Evolutionary conservation across 2,888 invertebrate genomes (phyloP).

Genomic region (Oxyteleia sp.): DNA sequence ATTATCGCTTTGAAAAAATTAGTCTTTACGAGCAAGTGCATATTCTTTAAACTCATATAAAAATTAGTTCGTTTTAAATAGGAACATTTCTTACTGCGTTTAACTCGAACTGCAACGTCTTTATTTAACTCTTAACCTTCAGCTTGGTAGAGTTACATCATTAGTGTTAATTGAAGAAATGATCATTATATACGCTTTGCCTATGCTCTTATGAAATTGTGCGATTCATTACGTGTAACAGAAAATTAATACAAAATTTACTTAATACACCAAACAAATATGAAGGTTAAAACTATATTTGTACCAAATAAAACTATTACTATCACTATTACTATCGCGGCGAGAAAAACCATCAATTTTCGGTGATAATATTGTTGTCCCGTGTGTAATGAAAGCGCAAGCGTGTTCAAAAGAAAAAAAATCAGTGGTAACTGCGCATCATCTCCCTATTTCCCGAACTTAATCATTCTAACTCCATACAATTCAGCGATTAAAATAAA

Average conservation of each 20-base stretch:
- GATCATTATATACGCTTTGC: constrained; percentile 19
- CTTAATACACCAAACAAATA: too few species aligned
- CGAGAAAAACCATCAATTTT: constrained; percentile 61
- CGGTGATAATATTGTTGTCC: constrained; percentile 65
- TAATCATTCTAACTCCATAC: constrained; percentile 23
- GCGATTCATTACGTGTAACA: background rate
- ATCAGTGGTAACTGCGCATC: constrained; percentile 37
- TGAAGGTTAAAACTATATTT: constrained; percentile 32
- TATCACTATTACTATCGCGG: constrained; percentile 18
- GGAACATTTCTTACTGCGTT: constrained; percentile 9
- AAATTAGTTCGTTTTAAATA: constrained; percentile 31
- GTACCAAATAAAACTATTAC: constrained; percentile 28
- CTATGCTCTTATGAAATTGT: constrained; percentile 7
- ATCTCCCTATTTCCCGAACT: constrained; percentile 27
- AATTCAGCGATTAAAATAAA: constrained; percentile 8
- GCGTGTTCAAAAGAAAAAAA: constrained; percentile 35
- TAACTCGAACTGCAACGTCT: constrained; percentile 9
- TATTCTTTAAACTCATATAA: constrained; percentile 24
- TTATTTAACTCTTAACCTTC: constrained; percentile 28
- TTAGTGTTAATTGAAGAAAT: constrained; percentile 40
- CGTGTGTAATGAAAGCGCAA: constrained; percentile 40
- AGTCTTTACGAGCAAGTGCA: background rate
- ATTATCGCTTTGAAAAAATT: constrained; percentile 7
- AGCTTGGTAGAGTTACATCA: constrained; percentile 33
- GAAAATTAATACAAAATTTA: background rate